Evolutionary conservation across 2,888 invertebrate genomes (phyloP), one percentile per base, ranked within the genome.

Genomic region (Drepanosiphum platanoidis): DNA sequence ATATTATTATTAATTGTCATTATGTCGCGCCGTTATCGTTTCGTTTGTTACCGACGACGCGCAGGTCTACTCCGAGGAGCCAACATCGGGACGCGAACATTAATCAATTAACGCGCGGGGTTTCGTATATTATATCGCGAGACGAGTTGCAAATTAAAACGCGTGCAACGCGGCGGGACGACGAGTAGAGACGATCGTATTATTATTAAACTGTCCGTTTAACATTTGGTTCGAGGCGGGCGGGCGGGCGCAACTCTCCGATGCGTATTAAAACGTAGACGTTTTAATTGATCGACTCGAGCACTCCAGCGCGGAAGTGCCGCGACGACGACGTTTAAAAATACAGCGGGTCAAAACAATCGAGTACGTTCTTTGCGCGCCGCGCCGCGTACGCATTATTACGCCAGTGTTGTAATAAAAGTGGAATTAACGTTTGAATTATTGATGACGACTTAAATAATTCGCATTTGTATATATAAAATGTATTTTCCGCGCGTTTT

Each of bases 251-350:
- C 22, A 46, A 74, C n/a, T 52, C 22, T 52, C 30, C 22, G 30
- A 32, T 52, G 32, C 32, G 32, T 32, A 30, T 46, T 8, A 42
- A 32, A 46, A 74, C 22, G 4, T 46, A 32, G 0, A 32, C 15
- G 22, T 75, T 32, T 61, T 36, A 75, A 75, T 61, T 75, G 27
- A 75, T 75, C 34, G 8, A 15, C 27, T 61, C 34, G 3, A 75
- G 58, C 58, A 27, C 34, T 75, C 58, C 58, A 8, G 13, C 27
- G 0, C 27, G 0, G 13, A 61, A 75, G 15, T 36, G 7, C 27
- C 58, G 3, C 13, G 30, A 3, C 9, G 13, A 3, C 13, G 30
- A 3, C 9, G 13, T 64, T 13, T 64, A 30, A 18, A 52, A 52
- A 52, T 18, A 3, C 1, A 52, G 52, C 18, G 18, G 5, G 52